Base-by-base conservation (phyloP, 2,888 invertebrate genomes). In the Ennomos quercinarius region DNA sequence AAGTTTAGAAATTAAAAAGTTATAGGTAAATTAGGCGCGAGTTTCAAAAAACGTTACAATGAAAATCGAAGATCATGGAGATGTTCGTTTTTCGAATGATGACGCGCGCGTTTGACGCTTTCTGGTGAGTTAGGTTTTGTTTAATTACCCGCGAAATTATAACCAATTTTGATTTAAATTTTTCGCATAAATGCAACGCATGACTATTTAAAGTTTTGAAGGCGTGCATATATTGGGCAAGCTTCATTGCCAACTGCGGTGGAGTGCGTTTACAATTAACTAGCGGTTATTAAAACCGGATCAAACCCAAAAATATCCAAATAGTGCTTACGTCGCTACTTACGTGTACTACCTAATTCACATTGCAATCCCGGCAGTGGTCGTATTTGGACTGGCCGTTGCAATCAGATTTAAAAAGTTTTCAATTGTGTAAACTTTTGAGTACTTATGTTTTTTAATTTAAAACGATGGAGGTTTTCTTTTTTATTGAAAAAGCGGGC, bases 51-150 rank as follows among this genome's bases (percentile, higher is more conserved):
- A 51, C 40, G 37, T 39, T 53, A 63, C 39, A 2, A 50, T 60
- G 50, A 60, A 36, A 50, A 2, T 42, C 10, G 36, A 12, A 9
- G 10, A 41, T 10, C 48, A 68, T 68, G 67, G 64, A 64, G 55
- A 47, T 58, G 87, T 77, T 76, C 60, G 80, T 76, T 64, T 76
- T 74, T 69, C 72, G 66, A 67, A 71, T 73, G 65, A 69, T 74
- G 64, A 55, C 39, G 57, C 61, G 64, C 57, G 73, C 74, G 57
- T 75, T 68, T 73, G 84, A 82, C 71, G 80, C 74, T 60, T 84
- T 85, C 61, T 89, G 89, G 91, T 91, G 70, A 89, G n/a, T n/a
- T n/a, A n/a, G n/a, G 90, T 53, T 27, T 10, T 11, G 0, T 81
- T 62, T 63, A 68, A 17, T 17, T 17, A 17, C 17, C 17, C 17